Base-by-base conservation (phyloP, 2,113 vertebrate genomes). In the Elaphurus davidianus region DNA sequence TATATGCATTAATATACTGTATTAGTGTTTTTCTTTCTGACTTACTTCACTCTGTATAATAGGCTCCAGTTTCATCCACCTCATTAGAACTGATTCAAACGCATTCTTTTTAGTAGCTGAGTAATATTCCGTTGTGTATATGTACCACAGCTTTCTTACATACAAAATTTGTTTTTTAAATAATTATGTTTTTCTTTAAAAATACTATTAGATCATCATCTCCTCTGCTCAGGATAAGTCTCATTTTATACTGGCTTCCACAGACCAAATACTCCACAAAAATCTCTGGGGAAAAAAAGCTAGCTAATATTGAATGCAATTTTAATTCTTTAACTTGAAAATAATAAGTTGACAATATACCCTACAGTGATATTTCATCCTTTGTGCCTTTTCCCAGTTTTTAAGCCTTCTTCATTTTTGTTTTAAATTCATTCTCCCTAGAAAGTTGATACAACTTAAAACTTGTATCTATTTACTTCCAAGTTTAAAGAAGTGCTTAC, bases 401-500 rank as follows among this genome's bases (percentile, higher is more conserved):
- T 86, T 67, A 98, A 96, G 40, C 91, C 8, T 64, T 27, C 17
- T 97, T 97, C 89, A 90, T 95, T 59, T 96, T 83, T 87, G 95
- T 74, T 96, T 88, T 71, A 88, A 87, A 93, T 71, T 23, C 33
- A 36, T 89, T 5, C 36, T 91, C 88, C 45, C 89, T 97, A 92
- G 57, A 95, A 97, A 91, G 40, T 40, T 90, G 89, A 82, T 64
- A 71, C 85, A 93, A 52, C 17, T 90, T 76, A 91, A 93, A 87
- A 91, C 36, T 47, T 97, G 92, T 78, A 83, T 74, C 74, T 86
- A 45, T 93, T 98, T 43, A 94, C 45, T 88, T 91, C 14, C 30
- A 84, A 90, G 14, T 97, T 96, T 94, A 96, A 98, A 94, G 81
- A 95, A 57, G 12, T 60, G 60, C 98, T 99, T 99, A 99, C 99